Conservation (phyloP, 1,140 invertebrate genomes). For the Drosophila dunni region DNA sequence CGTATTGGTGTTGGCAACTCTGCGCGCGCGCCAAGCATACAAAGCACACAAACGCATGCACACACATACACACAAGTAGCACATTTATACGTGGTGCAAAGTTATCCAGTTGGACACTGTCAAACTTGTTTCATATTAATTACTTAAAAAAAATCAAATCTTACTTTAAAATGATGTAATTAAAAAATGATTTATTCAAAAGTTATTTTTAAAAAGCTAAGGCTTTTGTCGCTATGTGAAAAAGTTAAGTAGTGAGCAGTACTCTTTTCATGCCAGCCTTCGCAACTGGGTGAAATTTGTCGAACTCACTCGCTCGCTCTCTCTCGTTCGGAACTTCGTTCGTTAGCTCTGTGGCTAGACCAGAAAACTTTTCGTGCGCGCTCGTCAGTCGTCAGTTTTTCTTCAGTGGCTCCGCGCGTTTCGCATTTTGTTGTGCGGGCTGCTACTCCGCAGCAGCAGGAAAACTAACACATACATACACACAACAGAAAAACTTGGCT, state of each 20-base stretch:
- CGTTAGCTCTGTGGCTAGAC: conserved; percentile 46
- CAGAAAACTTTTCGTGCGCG: conserved; percentile 55
- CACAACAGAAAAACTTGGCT: conserved; percentile 62
- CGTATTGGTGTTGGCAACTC: conserved; percentile 61
- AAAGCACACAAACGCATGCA: conserved; percentile 44
- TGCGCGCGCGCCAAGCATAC: conserved; percentile 65
- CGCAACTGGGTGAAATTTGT: conserved; percentile 49
- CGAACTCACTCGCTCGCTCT: conserved; percentile 57
- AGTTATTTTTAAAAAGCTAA: not conserved
- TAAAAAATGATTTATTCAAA: too few relatives aligned
- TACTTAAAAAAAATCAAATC: too few relatives aligned
- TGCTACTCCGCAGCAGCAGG: conserved; percentile 71
- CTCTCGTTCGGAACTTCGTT: conserved; percentile 56
- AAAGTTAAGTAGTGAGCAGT: conserved; percentile 17
- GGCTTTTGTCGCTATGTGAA: not conserved
- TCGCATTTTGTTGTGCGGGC: conserved; percentile 72
- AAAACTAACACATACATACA: conserved; percentile 70
- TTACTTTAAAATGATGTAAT: too few relatives aligned
- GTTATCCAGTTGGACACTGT: conserved; percentile 38
- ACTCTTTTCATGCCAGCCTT: conserved; percentile 9
- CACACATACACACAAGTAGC: conserved; percentile 6
- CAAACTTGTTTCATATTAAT: not conserved
- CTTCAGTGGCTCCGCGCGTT: conserved; percentile 79
- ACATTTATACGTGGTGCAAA: conserved; percentile 35
- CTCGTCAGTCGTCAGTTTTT: conserved; percentile 79